phyloP scores from a whole-genome alignment of 92 coral and sea anemone species.

The Phenganax marumi region DNA sequence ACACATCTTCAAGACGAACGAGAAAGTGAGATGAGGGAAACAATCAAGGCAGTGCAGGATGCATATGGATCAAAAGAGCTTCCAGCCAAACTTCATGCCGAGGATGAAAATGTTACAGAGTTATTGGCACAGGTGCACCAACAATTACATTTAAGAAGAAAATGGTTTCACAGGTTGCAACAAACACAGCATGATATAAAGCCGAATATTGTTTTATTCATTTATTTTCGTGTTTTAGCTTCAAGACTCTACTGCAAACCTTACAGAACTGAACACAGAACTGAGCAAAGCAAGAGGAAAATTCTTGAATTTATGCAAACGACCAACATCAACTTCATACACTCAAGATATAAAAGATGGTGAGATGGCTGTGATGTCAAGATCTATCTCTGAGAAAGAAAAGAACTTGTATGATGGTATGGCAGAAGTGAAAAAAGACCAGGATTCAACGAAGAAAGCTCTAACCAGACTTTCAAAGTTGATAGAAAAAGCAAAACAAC shows the following conservation, averaged over 20 bases:
- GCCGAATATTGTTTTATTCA: neutral
- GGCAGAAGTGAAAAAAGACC: constrained; percentile 95
- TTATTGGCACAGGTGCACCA: constrained; percentile 75
- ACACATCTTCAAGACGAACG: constrained; percentile 84
- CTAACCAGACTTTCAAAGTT: constrained; percentile 78
- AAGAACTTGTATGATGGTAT: constrained; percentile 95
- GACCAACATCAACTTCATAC: constrained; percentile 66
- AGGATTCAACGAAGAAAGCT: constrained; percentile 95
- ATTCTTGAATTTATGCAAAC: constrained; percentile 82
- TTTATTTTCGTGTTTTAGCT: constrained; percentile 52
- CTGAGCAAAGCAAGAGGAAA: constrained; percentile 83
- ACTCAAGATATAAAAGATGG: constrained; percentile 72
- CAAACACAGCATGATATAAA: neutral
- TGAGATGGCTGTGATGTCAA: constrained; percentile 75
- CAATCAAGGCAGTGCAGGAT: constrained; percentile 73
- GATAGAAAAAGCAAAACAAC: constrained; percentile 76
- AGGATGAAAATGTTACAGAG: constrained; percentile 79
- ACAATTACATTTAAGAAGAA: neutral
- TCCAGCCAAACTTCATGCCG: constrained; percentile 84
- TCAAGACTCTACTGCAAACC: constrained; percentile 95
- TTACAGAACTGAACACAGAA: constrained; percentile 80
- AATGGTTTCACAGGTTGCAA: too few species aligned
- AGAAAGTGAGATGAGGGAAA: constrained; percentile 77
- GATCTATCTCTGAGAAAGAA: constrained; percentile 75
- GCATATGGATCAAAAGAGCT: constrained; percentile 78